phyloP scores from a whole-genome alignment of 1,140 invertebrate genomes.

The Drosophila willistoni region DNA sequence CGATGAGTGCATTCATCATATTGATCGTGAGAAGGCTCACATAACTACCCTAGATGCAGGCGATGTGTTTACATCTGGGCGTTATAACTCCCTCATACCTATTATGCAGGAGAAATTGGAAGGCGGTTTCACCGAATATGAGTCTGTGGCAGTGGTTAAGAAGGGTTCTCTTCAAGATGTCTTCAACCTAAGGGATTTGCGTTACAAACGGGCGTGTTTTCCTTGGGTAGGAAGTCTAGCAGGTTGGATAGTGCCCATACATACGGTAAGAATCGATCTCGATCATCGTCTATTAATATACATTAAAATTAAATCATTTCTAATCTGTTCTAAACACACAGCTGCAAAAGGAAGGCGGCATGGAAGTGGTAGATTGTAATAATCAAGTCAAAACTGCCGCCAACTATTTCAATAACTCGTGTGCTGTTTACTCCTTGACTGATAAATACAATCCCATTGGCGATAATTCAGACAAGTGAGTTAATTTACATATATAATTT shows the following conservation, averaged over 20 bases:
- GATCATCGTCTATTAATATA: background rate
- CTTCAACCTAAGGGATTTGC: slow-evolving; percentile 86
- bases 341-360: slow-evolving; percentile 91
- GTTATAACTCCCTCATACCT: slow-evolving; percentile 96
- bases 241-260: slow-evolving; percentile 96
- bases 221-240: slow-evolving; percentile 94
- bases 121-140: slow-evolving; percentile 87
- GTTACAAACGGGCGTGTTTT: slow-evolving; percentile 93
- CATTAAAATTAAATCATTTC: background rate
- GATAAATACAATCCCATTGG: slow-evolving; percentile 98
- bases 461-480: slow-evolving; percentile 87
- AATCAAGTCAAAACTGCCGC: slow-evolving; percentile 97
- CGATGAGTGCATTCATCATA: slow-evolving; percentile 91
- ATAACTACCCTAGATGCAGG: slow-evolving; percentile 95
- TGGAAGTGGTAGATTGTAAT: slow-evolving; percentile 96
- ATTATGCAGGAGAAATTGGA: slow-evolving; percentile 90
- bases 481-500: background rate
- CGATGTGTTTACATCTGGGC: slow-evolving; percentile 95
- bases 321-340: slow-evolving; percentile 73
- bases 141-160: slow-evolving; percentile 94
- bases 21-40: slow-evolving; percentile 91
- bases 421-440: slow-evolving; percentile 95
- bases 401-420: slow-evolving; percentile 94
- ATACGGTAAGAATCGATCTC: slow-evolving; percentile 85
- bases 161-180: slow-evolving; percentile 87